A percentile compares a stretch with the other conserved stretches of the same genome.
These are phyloP conservation scores for Mylabris phalerata DNA, from an alignment of 1,140 invertebrate species.

Conservation along the genomic window DNA sequence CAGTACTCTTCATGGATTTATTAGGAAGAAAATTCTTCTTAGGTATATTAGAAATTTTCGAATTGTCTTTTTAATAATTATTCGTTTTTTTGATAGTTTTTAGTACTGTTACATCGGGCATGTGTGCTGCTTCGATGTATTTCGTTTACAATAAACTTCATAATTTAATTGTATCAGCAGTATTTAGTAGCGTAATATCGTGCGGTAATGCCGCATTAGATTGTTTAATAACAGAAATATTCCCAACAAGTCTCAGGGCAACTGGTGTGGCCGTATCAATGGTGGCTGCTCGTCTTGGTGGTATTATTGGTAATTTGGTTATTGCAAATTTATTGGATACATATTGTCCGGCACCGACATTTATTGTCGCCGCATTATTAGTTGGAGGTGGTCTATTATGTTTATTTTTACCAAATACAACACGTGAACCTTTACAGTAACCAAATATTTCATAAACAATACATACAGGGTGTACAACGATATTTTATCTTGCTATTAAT, in stretches of 20 bases:
- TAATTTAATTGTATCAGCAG: slow-evolving; percentile 74
- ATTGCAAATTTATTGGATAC: slow-evolving; percentile 73
- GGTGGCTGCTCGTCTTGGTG: slow-evolving; percentile 75
- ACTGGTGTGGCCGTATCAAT: slow-evolving; percentile 81
- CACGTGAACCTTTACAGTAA: slow-evolving; percentile 59
- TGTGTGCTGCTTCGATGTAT: slow-evolving; percentile 77
- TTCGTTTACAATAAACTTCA: slow-evolving; percentile 74
- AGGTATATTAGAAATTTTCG: slow-evolving; percentile 44
- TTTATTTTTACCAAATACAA: slow-evolving; percentile 78
- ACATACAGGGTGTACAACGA: too few relatives aligned
- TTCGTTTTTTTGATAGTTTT: slow-evolving; percentile 56
- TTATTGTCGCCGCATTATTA: slow-evolving; percentile 72
- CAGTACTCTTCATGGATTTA: slow-evolving; percentile 65
- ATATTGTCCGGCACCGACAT: slow-evolving; percentile 78
- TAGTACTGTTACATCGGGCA: slow-evolving; percentile 76
- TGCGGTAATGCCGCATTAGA: slow-evolving; percentile 82
- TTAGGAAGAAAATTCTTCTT: slow-evolving; percentile 85
- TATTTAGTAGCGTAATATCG: slow-evolving; percentile 81
- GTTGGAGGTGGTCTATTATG: slow-evolving; percentile 77
- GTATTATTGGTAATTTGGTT: slow-evolving; percentile 81
- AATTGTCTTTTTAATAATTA: not conserved
- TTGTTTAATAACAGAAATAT: slow-evolving; percentile 82
- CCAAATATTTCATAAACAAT: too few relatives aligned
- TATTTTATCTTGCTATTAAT: too few relatives aligned
- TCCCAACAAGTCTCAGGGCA: slow-evolving; percentile 77